Conservation (phyloP, 2,113 vertebrate genomes). For the Sebastes fasciatus region DNA sequence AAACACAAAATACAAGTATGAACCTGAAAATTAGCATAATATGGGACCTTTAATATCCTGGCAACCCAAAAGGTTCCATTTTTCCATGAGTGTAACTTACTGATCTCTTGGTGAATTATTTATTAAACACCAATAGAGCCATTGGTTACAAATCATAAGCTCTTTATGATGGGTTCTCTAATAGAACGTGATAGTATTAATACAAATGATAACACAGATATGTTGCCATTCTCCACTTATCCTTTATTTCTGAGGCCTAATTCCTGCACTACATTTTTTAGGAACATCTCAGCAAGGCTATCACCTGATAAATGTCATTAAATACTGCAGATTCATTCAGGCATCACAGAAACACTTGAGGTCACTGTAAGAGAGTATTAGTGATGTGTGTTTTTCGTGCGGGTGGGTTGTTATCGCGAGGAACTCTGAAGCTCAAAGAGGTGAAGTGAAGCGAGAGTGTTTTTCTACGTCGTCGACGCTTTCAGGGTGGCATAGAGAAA, state of each 20-base stretch:
- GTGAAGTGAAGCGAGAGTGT: conserved; percentile 73
- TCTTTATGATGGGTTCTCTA: not conserved
- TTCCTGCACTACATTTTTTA: conserved; percentile 3
- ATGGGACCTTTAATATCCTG: too few species aligned
- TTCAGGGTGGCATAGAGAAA: conserved; percentile 51
- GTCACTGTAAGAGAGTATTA: conserved; percentile 37
- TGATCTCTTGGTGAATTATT: too few species aligned
- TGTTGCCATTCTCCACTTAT: not conserved
- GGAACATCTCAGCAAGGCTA: not conserved
- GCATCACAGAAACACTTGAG: conserved; percentile 27
- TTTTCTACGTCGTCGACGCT: conserved; percentile 73
- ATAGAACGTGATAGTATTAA: not conserved
- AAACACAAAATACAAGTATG: too few species aligned
- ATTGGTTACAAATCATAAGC: not conserved
- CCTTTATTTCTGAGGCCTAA: not conserved
- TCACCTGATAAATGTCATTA: not conserved
- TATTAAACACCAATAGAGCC: too few species aligned
- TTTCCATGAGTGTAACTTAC: not conserved
- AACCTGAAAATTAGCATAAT: too few species aligned
- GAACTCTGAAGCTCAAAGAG: conserved; percentile 72
- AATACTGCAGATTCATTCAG: not conserved
- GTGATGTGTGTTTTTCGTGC: conserved; percentile 17
- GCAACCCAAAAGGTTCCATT: not conserved
- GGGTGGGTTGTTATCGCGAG: conserved; percentile 77
- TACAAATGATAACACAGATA: not conserved